Base-by-base conservation (phyloP, 2,797 vertebrate genomes). In the Gallinago stenura region DNA sequence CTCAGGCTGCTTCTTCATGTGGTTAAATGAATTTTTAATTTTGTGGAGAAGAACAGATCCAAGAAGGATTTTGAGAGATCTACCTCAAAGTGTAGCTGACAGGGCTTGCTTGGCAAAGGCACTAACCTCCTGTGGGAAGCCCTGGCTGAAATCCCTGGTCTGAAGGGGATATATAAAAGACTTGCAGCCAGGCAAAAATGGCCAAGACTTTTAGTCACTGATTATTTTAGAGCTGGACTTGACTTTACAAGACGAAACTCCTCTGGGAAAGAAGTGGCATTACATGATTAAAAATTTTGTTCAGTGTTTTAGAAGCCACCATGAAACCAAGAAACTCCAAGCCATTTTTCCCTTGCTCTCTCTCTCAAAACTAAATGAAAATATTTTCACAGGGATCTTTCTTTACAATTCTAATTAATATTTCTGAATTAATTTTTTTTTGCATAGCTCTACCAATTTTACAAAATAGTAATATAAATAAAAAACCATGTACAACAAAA, bases 21-120 rank as follows among this genome's bases (percentile, higher is more conserved):
- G 45, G 65, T 71, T 86, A 81, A 86, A 90, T 71, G 35, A 75
- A 83, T 86, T 91, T 95, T 91, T 75, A 61, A 83, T 90, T 94
- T 91, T 65, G 37, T 64, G 20, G 61, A 71, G n/a, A 43, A 61
- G 37, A 89, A 81, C 7, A 83, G 48, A 46, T 75, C 48, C 60
- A 91, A 60, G 48, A 61, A 92, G 48, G 48, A 51, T 25, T 75
- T 66, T 61, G 78, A 75, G 68, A 69, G 22, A 61, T 58, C 62
- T 70, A 4, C 1, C 8, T 68, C 68, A 45, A 61, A 73, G 31
- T 68, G 31, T 68, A 83, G 16, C 37, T 68, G 70, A 54, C 0
- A 0, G 6, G 0, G 6, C 11, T 20, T 61, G 16, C 56, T 93
- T 6, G 8, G 65, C 72, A 88, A 62, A 85, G 45, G 15, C 72